Conservation (phyloP, 2,888 invertebrate genomes). For the Caenorhabditis sp. region DNA sequence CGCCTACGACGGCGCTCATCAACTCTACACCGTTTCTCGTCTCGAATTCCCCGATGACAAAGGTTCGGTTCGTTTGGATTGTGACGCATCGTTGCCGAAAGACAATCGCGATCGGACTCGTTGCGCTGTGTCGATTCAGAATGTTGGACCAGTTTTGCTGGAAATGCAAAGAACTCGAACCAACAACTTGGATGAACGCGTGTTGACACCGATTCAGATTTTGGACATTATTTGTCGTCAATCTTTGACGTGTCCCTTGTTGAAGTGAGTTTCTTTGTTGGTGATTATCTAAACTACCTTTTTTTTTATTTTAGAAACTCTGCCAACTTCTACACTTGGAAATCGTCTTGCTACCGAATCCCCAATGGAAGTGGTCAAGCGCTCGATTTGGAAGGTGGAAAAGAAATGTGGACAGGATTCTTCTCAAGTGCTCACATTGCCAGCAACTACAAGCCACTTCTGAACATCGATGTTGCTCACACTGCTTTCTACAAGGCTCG, state of each 20-base stretch:
- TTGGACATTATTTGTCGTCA: constrained; percentile 67
- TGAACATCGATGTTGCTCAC: constrained; percentile 67
- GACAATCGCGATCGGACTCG: constrained; percentile 58
- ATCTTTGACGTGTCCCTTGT: constrained; percentile 63
- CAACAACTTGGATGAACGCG: constrained; percentile 60
- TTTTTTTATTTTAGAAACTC: constrained; percentile 43
- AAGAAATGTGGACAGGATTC: constrained; percentile 69
- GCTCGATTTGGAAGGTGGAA: constrained; percentile 66
- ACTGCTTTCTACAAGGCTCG: constrained; percentile 65
- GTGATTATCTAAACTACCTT: no score
- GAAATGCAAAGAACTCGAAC: constrained; percentile 58
- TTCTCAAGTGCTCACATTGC: constrained; percentile 67
- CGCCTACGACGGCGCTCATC: constrained; percentile 66
- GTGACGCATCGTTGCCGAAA: constrained; percentile 53
- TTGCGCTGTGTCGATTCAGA: constrained; percentile 56
- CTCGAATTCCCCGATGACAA: constrained; percentile 58
- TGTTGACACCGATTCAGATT: constrained; percentile 72
- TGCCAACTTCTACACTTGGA: constrained; percentile 63
- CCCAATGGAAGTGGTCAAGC: constrained; percentile 48
- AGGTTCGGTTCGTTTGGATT: constrained; percentile 52
- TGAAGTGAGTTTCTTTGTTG: constrained; percentile 44
- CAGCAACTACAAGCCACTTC: constrained; percentile 53
- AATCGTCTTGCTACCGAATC: constrained; percentile 60
- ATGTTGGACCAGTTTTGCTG: constrained; percentile 61
- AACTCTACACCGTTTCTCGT: constrained; percentile 55